Conservation (phyloP, 2,113 vertebrate species). For the Verasper variegatus region DNA sequence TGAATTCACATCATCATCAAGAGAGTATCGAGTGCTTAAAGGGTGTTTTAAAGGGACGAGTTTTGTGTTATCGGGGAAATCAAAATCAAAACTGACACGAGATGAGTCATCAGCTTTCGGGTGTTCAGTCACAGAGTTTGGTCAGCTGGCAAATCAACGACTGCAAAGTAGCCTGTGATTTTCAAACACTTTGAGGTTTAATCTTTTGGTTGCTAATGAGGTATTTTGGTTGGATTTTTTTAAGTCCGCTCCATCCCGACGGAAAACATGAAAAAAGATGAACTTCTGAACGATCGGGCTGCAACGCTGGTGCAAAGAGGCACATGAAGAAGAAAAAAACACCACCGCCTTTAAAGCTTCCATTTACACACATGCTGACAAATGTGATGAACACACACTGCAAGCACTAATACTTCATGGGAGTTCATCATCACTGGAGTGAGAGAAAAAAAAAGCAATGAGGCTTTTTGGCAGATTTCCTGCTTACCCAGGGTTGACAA, state of each 20-base stretch:
- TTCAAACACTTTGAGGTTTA: slow-evolving; percentile 66
- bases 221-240: slow-evolving; percentile 60
- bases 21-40: slow-evolving; percentile 32
- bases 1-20: slow-evolving; percentile 10
- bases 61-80: slow-evolving; percentile 34
- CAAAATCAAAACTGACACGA: slow-evolving; percentile 10
- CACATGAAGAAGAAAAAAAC: slow-evolving; percentile 20
- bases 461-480: slow-evolving; percentile 80
- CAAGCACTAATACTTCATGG: slow-evolving; percentile 69
- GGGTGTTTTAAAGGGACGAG: slow-evolving; percentile 27
- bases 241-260: slow-evolving; percentile 41
- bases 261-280: slow-evolving; percentile 53
- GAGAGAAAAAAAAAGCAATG: slow-evolving; percentile 71
- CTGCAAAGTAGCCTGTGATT: slow-evolving; percentile 51
- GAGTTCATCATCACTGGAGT: slow-evolving; percentile 79
- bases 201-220: slow-evolving; percentile 69
- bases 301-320: slow-evolving; percentile 42
- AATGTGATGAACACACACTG: slow-evolving; percentile 72
- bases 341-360: slow-evolving; percentile 17
- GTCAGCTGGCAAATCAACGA: slow-evolving; percentile 45
- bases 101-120: slow-evolving; percentile 23
- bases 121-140: slow-evolving; percentile 37
- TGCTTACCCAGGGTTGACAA: slow-evolving; percentile 77
- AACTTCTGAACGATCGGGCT: slow-evolving; percentile 51
- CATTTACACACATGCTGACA: slow-evolving; percentile 67